These are phyloP conservation scores for Nymphalis urticae DNA, from an alignment of 2,888 invertebrate genomes.

Conservation along the genomic window DNA sequence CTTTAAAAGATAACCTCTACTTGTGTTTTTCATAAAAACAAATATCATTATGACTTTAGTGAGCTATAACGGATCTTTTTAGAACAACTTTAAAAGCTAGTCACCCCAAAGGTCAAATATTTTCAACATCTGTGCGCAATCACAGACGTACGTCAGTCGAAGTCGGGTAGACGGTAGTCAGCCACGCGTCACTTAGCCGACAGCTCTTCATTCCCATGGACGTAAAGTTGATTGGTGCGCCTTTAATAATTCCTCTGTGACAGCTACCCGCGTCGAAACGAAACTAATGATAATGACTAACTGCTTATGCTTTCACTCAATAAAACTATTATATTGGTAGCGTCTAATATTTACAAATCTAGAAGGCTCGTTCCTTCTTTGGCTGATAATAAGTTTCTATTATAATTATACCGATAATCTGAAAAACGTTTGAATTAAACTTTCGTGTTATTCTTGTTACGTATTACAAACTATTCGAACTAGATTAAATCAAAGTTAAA, in stretches of 20 bases:
- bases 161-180: slow-evolving; percentile 61
- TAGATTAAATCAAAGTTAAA: no score
- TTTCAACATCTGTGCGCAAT: slow-evolving; percentile 40
- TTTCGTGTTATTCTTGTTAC: no score
- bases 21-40: no score
- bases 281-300: slow-evolving; percentile 51
- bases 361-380: not conserved
- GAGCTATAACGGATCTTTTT: slow-evolving; percentile 12
- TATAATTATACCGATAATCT: no score
- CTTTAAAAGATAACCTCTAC: no score
- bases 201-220: slow-evolving; percentile 67
- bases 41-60: not conserved
- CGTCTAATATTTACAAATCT: not conserved
- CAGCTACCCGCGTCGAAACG: slow-evolving; percentile 39
- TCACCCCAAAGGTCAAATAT: slow-evolving; percentile 45
- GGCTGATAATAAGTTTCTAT: no score
- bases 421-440: no score
- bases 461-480: no score
- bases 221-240: slow-evolving; percentile 69
- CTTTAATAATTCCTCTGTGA: slow-evolving; percentile 54
- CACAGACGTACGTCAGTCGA: slow-evolving; percentile 44
- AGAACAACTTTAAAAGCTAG: slow-evolving; percentile 20
- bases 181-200: slow-evolving; percentile 63
- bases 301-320: slow-evolving; percentile 45
- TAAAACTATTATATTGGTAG: slow-evolving; percentile 29